Evolutionary conservation across 2,888 invertebrate genomes (phyloP).

Genomic region (Drosophila merina): DNA sequence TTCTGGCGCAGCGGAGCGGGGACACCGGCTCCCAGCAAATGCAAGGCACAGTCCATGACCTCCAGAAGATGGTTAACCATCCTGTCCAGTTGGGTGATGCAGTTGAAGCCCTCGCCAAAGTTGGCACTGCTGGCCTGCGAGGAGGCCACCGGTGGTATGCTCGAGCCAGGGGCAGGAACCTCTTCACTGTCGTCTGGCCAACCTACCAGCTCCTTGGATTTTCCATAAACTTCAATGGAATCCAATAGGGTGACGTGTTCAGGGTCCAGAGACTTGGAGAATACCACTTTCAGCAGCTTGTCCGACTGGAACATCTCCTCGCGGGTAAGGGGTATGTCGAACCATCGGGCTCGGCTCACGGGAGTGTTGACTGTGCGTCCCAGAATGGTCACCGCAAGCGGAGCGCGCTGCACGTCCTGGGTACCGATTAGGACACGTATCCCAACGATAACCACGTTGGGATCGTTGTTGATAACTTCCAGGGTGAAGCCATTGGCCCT

Average conservation of each 20-base stretch:
- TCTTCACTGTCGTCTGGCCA: conserved; percentile 99
- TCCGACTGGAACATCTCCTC: conserved; percentile 97
- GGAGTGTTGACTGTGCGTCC: conserved; percentile 90
- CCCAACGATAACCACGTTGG: conserved; percentile 95
- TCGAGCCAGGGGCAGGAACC: conserved; percentile 64
- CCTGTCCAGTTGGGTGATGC: conserved; percentile 84
- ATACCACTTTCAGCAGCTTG: conserved; percentile 92
- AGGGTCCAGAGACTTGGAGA: conserved; percentile 93
- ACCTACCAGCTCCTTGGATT: conserved; percentile 97
- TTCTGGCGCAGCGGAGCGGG: conserved; percentile 85
- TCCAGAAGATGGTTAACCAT: conserved; percentile 89
- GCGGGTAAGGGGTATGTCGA: conserved; percentile 96
- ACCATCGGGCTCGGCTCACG: conserved; percentile 94
- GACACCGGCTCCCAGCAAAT: conserved; percentile 84
- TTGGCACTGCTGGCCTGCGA: conserved; percentile 48
- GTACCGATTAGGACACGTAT: conserved; percentile 92
- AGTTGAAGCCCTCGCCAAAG: conserved; percentile 76
- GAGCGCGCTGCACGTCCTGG: conserved; percentile 82
- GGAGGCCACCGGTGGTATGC: conserved; percentile 80
- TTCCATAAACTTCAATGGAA: conserved; percentile 97
- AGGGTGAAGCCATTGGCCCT: conserved; percentile 95
- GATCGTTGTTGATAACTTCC: conserved; percentile 94
- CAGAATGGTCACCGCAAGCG: conserved; percentile 78
- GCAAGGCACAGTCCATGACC: conserved; percentile 90
- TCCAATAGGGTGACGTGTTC: conserved; percentile 96